Conservation (phyloP, 2,113 vertebrate genomes). For the Regulus satrapa region DNA sequence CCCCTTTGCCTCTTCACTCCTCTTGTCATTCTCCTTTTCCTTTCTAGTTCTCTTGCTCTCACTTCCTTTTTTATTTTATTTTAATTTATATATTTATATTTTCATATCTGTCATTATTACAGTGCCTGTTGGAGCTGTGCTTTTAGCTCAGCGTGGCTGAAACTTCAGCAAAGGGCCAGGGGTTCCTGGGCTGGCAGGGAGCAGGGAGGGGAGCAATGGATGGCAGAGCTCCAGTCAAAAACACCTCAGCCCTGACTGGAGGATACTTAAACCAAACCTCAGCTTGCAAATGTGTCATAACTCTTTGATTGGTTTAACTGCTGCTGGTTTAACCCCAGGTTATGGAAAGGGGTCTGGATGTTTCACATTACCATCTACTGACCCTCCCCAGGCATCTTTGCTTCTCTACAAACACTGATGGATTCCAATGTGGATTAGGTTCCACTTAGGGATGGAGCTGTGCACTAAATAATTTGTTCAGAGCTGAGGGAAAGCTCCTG, state of each 20-base stretch:
- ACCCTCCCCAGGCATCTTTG: background rate
- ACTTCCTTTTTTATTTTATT: too few relatives aligned
- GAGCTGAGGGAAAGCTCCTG: background rate
- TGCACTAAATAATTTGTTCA: background rate
- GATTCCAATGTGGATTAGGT: background rate
- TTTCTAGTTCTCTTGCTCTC: background rate
- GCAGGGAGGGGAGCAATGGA: background rate
- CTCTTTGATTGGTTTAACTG: background rate
- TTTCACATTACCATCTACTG: background rate
- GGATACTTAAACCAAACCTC: background rate
- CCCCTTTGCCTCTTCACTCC: background rate
- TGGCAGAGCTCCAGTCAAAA: background rate
- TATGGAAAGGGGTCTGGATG: background rate
- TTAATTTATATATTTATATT: too few relatives aligned
- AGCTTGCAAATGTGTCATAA: background rate
- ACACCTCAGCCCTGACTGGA: background rate
- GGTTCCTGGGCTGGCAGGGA: background rate
- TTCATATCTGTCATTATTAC: background rate
- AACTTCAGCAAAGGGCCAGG: background rate
- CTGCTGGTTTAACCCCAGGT: background rate
- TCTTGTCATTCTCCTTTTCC: background rate
- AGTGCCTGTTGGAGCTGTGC: background rate
- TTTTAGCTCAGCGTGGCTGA: background rate
- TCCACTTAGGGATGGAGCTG: background rate
- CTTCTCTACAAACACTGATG: background rate